These are phyloP conservation scores for Passer domesticus DNA, from an alignment of 2,113 vertebrate species.

Conservation along the genomic window DNA sequence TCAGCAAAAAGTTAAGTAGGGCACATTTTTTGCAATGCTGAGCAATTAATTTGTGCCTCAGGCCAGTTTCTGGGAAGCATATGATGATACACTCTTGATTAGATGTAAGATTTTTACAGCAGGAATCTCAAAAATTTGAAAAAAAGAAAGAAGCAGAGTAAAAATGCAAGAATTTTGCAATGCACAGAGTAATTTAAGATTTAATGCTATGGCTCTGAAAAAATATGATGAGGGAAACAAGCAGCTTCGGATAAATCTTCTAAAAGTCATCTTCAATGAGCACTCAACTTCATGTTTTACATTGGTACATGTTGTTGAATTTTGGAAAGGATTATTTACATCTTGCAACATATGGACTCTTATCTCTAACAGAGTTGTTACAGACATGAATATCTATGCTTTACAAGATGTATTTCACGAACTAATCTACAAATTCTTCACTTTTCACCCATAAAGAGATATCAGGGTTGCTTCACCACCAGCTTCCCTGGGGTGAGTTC, in stretches of 20 bases:
- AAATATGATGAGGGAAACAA: background rate
- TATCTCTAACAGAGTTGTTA: background rate
- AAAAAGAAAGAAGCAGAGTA: background rate
- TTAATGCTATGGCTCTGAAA: background rate
- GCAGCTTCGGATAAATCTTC: constrained; percentile 3
- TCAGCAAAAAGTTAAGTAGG: background rate
- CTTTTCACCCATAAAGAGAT: background rate
- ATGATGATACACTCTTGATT: background rate
- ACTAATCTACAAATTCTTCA: background rate
- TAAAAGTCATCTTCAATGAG: background rate
- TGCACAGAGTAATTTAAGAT: background rate
- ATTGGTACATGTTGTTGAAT: background rate
- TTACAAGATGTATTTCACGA: background rate
- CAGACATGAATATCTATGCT: background rate
- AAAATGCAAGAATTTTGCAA: background rate
- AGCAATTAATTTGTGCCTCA: background rate
- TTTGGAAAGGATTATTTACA: constrained; percentile 36
- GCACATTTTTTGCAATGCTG: background rate
- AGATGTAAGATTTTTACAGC: background rate
- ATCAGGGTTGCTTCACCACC: background rate
- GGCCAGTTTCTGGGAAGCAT: background rate
- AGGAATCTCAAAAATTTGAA: background rate
- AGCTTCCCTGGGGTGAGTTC: background rate
- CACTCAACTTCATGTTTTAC: background rate
- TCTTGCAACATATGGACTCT: background rate